Evolutionary conservation across 2,797 vertebrate species (phyloP).

Genomic region (Microctenopoma stevenorrisi): DNA sequence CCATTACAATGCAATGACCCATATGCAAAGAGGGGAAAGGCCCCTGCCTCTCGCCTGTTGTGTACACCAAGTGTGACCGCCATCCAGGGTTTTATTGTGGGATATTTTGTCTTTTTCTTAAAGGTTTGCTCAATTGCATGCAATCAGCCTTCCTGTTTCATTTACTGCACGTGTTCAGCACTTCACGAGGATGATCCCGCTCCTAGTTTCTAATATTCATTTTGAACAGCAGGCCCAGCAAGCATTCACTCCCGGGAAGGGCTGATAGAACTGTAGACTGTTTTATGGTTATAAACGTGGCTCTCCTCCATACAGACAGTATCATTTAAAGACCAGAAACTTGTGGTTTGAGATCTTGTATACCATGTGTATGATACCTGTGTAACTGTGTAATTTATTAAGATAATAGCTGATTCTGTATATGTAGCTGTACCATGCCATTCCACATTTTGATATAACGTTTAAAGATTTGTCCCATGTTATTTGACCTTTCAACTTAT

Average conservation of each 20-base stretch:
- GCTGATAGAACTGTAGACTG: slow-evolving; percentile 71
- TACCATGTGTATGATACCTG: slow-evolving; percentile 80
- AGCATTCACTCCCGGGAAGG: slow-evolving; percentile 55
- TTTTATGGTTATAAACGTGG: slow-evolving; percentile 65
- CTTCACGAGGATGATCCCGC: slow-evolving; percentile 52
- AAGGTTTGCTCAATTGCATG: slow-evolving; percentile 75
- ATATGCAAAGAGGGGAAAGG: slow-evolving; percentile 80
- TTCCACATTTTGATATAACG: slow-evolving; percentile 79
- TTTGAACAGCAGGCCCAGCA: slow-evolving; percentile 57
- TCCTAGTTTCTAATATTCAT: slow-evolving; percentile 55
- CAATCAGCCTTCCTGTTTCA: slow-evolving; percentile 58
- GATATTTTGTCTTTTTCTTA: slow-evolving; percentile 53
- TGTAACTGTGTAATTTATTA: slow-evolving; percentile 80
- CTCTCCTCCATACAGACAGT: slow-evolving; percentile 60
- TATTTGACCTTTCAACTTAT: slow-evolving; percentile 69
- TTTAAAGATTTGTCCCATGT: slow-evolving; percentile 66
- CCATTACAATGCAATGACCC: slow-evolving; percentile 77
- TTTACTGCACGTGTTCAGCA: slow-evolving; percentile 69
- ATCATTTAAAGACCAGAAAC: slow-evolving; percentile 86
- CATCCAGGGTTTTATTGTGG: slow-evolving; percentile 49
- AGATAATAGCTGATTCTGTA: slow-evolving; percentile 73
- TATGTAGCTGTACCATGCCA: slow-evolving; percentile 81
- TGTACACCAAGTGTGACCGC: slow-evolving; percentile 43
- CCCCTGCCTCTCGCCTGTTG: slow-evolving; percentile 56
- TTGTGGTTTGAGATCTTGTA: slow-evolving; percentile 86